Evolutionary conservation across 1,140 invertebrate species (phyloP).

Genomic region (Cotesia glomerata): DNA sequence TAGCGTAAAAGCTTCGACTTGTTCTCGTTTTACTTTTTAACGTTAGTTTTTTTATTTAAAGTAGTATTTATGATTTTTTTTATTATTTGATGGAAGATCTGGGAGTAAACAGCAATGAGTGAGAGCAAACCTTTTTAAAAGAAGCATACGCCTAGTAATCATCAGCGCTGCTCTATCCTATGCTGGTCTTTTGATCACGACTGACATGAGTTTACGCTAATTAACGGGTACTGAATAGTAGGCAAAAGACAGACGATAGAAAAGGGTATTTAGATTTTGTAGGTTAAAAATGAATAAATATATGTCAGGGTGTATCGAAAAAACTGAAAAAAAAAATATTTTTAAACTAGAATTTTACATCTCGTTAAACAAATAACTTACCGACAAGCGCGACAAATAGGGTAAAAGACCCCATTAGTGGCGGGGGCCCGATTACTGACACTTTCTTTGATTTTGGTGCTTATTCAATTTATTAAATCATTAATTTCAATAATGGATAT

Average conservation of each 20-base stretch:
- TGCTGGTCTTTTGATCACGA: conserved; percentile 3
- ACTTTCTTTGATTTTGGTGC: too few species aligned
- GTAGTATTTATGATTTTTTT: neutral
- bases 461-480: too few species aligned
- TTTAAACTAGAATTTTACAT: too few species aligned
- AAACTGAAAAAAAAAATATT: too few species aligned
- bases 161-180: neutral
- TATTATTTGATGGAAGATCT: neutral
- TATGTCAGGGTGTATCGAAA: too few species aligned
- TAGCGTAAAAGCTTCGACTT: too few species aligned
- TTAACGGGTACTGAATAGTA: neutral
- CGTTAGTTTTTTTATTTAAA: neutral
- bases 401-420: too few species aligned
- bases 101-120: conserved; percentile 4
- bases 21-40: neutral
- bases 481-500: too few species aligned
- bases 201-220: conserved; percentile 9
- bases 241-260: neutral
- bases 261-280: neutral
- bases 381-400: too few species aligned
- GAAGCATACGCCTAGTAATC: conserved; percentile 10
- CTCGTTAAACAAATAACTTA: too few species aligned
- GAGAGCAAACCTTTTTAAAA: neutral
- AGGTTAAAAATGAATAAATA: too few species aligned
- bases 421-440: too few species aligned